A percentile compares a stretch with the other conserved stretches of the same genome.
These are phyloP conservation scores for Salvelinus fontinalis DNA, from an alignment of 2,113 vertebrate genomes.

Conservation along the genomic window DNA sequence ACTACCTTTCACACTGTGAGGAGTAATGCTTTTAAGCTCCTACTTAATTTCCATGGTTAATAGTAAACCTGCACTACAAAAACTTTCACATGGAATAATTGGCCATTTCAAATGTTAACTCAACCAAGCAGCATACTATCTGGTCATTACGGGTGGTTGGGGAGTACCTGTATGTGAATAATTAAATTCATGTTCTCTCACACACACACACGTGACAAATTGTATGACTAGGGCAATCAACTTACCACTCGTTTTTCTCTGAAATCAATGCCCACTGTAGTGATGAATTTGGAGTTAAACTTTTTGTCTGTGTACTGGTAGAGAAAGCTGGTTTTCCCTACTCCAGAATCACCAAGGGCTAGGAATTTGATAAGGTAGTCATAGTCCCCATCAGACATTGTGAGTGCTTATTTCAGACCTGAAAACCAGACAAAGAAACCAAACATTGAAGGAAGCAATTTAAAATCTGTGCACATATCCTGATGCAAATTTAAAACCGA, in stretches of 20 bases:
- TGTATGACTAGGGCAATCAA: conserved; percentile 23
- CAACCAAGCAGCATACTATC: background rate
- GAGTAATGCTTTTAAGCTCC: background rate
- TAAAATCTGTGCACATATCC: background rate
- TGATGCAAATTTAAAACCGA: background rate
- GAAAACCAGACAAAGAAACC: conserved; percentile 33
- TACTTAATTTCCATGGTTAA: background rate
- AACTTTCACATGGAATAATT: background rate
- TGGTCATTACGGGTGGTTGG: too few species aligned
- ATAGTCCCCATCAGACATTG: conserved; percentile 98
- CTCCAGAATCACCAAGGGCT: conserved; percentile 94
- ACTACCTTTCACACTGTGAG: too few species aligned
- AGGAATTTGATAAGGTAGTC: conserved; percentile 99
- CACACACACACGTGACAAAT: background rate
- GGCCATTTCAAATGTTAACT: background rate
- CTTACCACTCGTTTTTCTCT: conserved; percentile 97
- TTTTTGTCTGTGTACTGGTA: conserved; percentile 97
- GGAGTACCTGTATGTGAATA: background rate
- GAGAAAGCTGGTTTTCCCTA: conserved; percentile 96
- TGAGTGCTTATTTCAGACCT: conserved; percentile 79
- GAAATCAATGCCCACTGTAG: conserved; percentile 97
- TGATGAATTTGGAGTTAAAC: conserved; percentile 98
- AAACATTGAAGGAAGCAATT: conserved; percentile 28
- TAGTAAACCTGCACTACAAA: background rate
- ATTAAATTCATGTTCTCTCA: background rate